phyloP scores from a whole-genome alignment of 2,113 vertebrate genomes.

The Oxyura jamaicensis region DNA sequence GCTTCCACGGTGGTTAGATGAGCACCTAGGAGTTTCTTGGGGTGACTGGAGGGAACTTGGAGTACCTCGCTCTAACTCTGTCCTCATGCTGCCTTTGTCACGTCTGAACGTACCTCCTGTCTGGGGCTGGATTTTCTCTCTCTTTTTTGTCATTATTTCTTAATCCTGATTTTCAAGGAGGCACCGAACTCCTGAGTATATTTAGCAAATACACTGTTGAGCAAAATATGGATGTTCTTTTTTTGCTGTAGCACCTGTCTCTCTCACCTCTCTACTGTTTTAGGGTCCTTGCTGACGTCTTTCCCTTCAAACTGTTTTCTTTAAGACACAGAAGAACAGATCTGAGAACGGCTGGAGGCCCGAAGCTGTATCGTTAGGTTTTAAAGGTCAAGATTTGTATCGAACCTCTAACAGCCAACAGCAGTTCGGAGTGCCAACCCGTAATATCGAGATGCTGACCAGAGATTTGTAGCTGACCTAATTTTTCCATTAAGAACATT shows the following conservation, averaged over 20 bases:
- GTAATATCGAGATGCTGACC: not conserved
- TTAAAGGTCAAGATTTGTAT: not conserved
- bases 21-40: not conserved
- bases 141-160: not conserved
- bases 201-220: not conserved
- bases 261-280: not conserved
- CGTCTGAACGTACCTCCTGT: rapidly evolving
- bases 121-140: not conserved
- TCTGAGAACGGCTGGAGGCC: not conserved
- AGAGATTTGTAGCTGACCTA: not conserved
- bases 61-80: not conserved
- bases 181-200: not conserved
- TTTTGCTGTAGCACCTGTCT: not conserved
- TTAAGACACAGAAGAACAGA: not conserved
- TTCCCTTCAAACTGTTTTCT: not conserved
- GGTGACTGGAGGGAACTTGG: rapidly evolving
- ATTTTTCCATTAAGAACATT: not conserved
- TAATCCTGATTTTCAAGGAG: not conserved
- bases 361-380: not conserved
- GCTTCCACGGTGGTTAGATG: not conserved
- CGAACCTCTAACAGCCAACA: not conserved
- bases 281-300: not conserved
- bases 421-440: not conserved
- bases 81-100: not conserved
- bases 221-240: not conserved